Base-by-base conservation (phyloP, 2,113 vertebrate genomes). In the Cathartes aura region DNA sequence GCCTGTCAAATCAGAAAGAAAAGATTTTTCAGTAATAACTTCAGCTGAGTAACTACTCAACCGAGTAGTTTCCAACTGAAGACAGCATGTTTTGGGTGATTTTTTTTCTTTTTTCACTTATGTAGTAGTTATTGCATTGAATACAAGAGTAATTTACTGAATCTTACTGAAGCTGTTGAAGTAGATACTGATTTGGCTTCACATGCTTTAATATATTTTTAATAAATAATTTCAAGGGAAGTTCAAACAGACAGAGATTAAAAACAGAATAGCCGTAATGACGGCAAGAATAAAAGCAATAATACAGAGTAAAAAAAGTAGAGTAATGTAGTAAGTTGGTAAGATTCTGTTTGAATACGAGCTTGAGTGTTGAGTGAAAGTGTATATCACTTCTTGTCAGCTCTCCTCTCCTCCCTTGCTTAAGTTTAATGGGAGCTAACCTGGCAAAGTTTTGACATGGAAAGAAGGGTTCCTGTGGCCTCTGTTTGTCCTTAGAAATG, bases 401-500 rank as follows among this genome's bases (percentile, higher is more conserved):
- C 4, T 79, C 8, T 60, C 3, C 19, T 80, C 4, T 58, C 50
- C 8, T 38, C 5, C 9, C 1, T 45, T 76, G 5, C 8, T 53
- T 91, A 79, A 82, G 29, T 96, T 96, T 95, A 87, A 84, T 81
- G 19, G 32, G 21, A 97, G 34, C 40, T 87, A 94, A 89, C 17
- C 18, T 80, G 42, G 52, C 26, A 95, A 87, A 93, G 87, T 95
- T 97, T 95, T 89, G 74, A 91, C 83, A 82, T 43, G 29, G 88
- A 67, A 89, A 43, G n/a, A 82, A 79, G 40, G 63, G 62, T 34
- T 87, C 23, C 20, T 68, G 6, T 91, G 95, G 93, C 92, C 90
- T 97, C 86, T 94, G 76, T 91, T 93, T 97, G 68, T 97, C 95
- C 95, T 97, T 90, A 93, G 43, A 87, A 95, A 75, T 45, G 47